Percentiles rank a stretch among this genome's conserved stretches.
Conservation (phyloP, 2,888 invertebrate species). For the Parapristionchus giblindavisi region DNA sequence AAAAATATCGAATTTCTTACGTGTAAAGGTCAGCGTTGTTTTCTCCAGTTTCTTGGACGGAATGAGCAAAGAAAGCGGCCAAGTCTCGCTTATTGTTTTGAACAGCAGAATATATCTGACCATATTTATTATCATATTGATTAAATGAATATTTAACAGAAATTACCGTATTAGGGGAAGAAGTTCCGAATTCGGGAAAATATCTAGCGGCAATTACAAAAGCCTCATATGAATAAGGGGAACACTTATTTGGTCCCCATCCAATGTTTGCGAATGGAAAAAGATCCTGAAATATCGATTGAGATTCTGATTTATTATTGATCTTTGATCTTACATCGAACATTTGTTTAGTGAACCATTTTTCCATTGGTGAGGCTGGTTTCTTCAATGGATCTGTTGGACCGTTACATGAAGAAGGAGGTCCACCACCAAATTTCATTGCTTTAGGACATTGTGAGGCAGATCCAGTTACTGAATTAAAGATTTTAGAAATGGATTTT, state of each 20-base stretch:
- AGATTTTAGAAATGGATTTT: too few relatives aligned
- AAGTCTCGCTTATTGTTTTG: slow-evolving; percentile 60
- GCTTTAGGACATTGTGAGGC: slow-evolving; percentile 23
- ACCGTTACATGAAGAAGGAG: slow-evolving; percentile 43
- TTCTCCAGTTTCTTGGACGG: slow-evolving; percentile 65
- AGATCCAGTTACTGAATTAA: slow-evolving; percentile 27
- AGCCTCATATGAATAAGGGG: slow-evolving; percentile 64
- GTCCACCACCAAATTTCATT: slow-evolving; percentile 28
- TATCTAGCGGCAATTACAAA: slow-evolving; percentile 63
- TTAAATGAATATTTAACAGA: background rate
- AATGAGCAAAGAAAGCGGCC: slow-evolving; percentile 65
- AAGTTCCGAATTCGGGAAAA: slow-evolving; percentile 62
- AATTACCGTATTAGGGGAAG: slow-evolving; percentile 49
- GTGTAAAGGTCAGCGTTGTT: slow-evolving; percentile 60
- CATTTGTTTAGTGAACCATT: slow-evolving; percentile 60
- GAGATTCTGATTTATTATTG: background rate
- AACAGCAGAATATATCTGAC: slow-evolving; percentile 50
- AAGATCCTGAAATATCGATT: slow-evolving; percentile 50
- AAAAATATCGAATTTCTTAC: slow-evolving; percentile 38
- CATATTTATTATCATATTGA: background rate
- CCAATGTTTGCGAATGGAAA: slow-evolving; percentile 65
- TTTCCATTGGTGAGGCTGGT: slow-evolving; percentile 51
- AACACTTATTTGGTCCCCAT: slow-evolving; percentile 60
- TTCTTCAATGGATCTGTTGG: slow-evolving; percentile 60
- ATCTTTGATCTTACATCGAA: slow-evolving; percentile 47